These are phyloP conservation scores for Xenus cinereus DNA, from an alignment of 2,113 vertebrate genomes.

Conservation along the genomic window DNA sequence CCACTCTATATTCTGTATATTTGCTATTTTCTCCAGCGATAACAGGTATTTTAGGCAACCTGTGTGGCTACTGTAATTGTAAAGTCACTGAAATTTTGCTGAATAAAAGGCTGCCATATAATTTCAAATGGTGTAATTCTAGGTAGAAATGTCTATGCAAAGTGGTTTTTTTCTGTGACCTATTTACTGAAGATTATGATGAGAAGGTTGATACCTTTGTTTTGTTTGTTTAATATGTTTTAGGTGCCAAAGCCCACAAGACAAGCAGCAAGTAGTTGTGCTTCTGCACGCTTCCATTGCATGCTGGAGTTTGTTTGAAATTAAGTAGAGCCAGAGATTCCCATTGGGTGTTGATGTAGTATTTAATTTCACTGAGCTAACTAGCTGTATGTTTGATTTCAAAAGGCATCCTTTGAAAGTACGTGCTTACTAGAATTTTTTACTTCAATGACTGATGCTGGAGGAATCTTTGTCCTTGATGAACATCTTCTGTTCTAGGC, in stretches of 20 bases:
- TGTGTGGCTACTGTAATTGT: conserved; percentile 40
- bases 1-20: conserved; percentile 42
- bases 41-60: conserved; percentile 36
- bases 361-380: conserved; percentile 1
- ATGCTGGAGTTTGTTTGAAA: conserved; percentile 3
- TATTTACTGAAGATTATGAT: conserved; percentile 48
- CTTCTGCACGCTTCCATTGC: conserved; percentile 15
- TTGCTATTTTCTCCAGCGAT: conserved; percentile 41
- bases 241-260: background rate
- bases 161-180: conserved; percentile 46
- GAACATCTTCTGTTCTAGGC: background rate
- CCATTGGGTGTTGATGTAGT: background rate
- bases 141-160: conserved; percentile 72
- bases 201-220: background rate
- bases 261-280: conserved; percentile 39
- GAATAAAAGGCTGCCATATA: conserved; percentile 65
- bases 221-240: conserved; percentile 40
- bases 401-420: background rate
- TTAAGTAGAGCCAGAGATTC: background rate
- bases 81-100: conserved; percentile 46
- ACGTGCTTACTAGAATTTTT: background rate
- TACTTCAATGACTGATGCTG: background rate
- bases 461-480: background rate
- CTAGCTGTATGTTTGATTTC: background rate
- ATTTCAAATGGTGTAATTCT: conserved; percentile 67